These are phyloP conservation scores for Dasysyrphus tricinctus DNA, from an alignment of 2,888 invertebrate genomes.

Conservation along the genomic window DNA sequence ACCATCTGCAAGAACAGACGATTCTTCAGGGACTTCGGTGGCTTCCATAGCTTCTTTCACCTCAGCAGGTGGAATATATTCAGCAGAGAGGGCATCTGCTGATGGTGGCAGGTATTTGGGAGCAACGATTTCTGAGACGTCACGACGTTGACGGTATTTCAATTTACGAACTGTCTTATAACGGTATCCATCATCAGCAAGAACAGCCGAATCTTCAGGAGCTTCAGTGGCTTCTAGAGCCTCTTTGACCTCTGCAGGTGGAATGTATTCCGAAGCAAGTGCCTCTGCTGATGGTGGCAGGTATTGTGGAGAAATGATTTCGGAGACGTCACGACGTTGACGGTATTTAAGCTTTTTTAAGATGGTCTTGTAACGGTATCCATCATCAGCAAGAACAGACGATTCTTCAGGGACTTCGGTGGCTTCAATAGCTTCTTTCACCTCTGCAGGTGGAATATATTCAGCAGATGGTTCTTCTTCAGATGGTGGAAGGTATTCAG, in stretches of 20 bases:
- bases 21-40: constrained; percentile 33
- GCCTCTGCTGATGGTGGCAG: constrained; percentile 12
- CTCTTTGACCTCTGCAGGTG: constrained; percentile 7
- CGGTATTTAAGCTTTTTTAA: constrained; percentile 37
- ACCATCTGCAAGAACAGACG: constrained; percentile 36
- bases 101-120: constrained; percentile 34
- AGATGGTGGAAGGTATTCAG: constrained; percentile 35
- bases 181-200: constrained; percentile 77
- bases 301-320: constrained; percentile 19
- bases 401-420: constrained; percentile 39
- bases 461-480: constrained; percentile 4
- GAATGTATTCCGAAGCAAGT: too few relatives aligned
- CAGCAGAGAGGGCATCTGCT: neutral
- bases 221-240: constrained; percentile 64
- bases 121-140: constrained; percentile 77
- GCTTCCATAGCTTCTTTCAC: constrained; percentile 31
- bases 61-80: neutral
- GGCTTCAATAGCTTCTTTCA: constrained; percentile 25
- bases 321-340: constrained; percentile 52
- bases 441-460: neutral
- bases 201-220: constrained; percentile 75
- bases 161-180: constrained; percentile 79
- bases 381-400: constrained; percentile 37
- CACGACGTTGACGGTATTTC: constrained; percentile 79
- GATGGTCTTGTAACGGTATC: constrained; percentile 36